Evolutionary conservation across 2,888 invertebrate species (phyloP).

Genomic region (Plebejus argus): DNA sequence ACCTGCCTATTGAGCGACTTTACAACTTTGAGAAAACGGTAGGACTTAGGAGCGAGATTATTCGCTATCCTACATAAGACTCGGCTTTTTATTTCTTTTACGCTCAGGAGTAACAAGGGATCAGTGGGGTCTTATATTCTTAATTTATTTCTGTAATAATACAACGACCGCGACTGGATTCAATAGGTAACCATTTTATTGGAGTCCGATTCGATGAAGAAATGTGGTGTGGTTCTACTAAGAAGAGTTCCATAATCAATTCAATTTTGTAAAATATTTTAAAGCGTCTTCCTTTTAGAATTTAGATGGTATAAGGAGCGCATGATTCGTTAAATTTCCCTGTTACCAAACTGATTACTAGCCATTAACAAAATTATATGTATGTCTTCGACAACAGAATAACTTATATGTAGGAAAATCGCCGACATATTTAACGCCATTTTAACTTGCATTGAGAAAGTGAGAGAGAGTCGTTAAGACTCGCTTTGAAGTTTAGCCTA

Average conservation of each 20-base stretch:
- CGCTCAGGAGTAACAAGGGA: conserved; percentile 2
- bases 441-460: conserved; percentile 16
- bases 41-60: conserved; percentile 20
- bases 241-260: not conserved
- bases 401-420: not conserved
- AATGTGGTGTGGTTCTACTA: not conserved
- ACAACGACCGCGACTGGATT: conserved; percentile 14
- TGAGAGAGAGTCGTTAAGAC: conserved; percentile 2
- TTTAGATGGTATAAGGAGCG: not conserved
- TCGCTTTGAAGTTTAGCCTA: not conserved
- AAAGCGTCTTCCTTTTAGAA: not conserved
- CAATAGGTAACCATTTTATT: not conserved
- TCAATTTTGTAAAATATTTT: not conserved
- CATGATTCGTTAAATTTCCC: not conserved
- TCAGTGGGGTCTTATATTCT: conserved; percentile 1
- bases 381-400: not conserved
- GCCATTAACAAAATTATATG: not conserved
- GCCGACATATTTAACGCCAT: conserved; percentile 10
- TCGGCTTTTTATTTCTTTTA: conserved; percentile 1
- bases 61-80: conserved; percentile 23
- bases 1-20: conserved; percentile 28
- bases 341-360: not conserved
- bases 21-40: conserved; percentile 27
- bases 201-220: not conserved
- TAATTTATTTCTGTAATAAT: conserved; percentile 26